Evolutionary conservation across 2,113 vertebrate genomes (phyloP).

Genomic region (Gobius niger): DNA sequence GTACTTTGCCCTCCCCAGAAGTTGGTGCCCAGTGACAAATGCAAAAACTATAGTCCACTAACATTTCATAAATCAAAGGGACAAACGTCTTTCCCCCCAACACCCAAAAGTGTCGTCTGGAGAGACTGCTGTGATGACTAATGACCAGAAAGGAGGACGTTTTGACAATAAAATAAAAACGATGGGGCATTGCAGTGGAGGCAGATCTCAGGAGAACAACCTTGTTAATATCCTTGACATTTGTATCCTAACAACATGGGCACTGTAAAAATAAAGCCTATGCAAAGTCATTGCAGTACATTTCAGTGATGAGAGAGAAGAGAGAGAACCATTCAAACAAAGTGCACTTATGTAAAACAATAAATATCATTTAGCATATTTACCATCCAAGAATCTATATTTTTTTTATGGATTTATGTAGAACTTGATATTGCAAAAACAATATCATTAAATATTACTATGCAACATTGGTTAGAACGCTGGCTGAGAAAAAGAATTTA

Average conservation of each 20-base stretch:
- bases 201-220: background rate
- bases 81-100: conserved; percentile 9
- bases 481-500: background rate
- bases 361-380: too few species aligned
- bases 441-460: background rate
- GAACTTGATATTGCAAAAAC: too few species aligned
- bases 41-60: background rate
- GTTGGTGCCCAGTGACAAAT: background rate
- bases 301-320: too few species aligned
- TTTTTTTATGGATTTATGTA: background rate
- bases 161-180: background rate
- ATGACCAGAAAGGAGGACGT: background rate
- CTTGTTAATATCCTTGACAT: background rate
- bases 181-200: conserved; percentile 1
- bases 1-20: background rate
- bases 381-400: background rate
- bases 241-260: background rate
- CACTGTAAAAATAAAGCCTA: background rate
- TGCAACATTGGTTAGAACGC: background rate
- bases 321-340: too few species aligned
- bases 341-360: too few species aligned
- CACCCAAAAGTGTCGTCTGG: background rate
- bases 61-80: conserved; percentile 26
- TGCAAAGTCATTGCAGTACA: too few species aligned
- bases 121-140: background rate